These are phyloP conservation scores for Camponotus fellah DNA, from an alignment of 2,888 invertebrate species.

Conservation along the genomic window DNA sequence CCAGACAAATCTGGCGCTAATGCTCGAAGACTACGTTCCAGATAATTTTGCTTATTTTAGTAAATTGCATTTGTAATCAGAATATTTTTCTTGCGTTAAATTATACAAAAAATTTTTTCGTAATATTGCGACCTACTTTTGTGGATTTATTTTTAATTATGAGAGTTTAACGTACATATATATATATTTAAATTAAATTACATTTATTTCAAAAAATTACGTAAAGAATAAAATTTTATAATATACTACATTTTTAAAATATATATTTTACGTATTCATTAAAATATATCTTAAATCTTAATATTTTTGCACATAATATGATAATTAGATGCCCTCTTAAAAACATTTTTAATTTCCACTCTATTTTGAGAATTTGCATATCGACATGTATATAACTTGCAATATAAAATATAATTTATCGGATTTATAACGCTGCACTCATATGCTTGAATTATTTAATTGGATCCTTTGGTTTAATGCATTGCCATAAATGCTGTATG, in stretches of 20 bases:
- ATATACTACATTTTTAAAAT: neutral
- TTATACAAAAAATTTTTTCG: neutral
- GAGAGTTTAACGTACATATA: neutral
- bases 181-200: too few species aligned
- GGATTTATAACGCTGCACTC: conserved; percentile 56
- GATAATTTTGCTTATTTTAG: conserved; percentile 37
- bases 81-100: neutral
- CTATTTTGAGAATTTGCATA: neutral
- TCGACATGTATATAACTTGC: conserved; percentile 2
- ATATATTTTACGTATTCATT: neutral
- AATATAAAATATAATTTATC: conserved; percentile 6
- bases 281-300: neutral
- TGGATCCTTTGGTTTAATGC: conserved; percentile 63
- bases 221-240: neutral
- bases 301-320: neutral
- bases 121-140: neutral
- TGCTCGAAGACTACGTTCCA: conserved; percentile 26
- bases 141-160: neutral
- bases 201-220: conserved; percentile 1
- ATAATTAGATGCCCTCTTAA: neutral
- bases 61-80: neutral
- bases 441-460: conserved; percentile 71
- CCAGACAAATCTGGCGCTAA: conserved; percentile 28
- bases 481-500: conserved; percentile 55
- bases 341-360: conserved; percentile 7